These are phyloP conservation scores for Onychostruthus taczanowskii DNA, from an alignment of 2,113 vertebrate genomes.

Conservation along the genomic window DNA sequence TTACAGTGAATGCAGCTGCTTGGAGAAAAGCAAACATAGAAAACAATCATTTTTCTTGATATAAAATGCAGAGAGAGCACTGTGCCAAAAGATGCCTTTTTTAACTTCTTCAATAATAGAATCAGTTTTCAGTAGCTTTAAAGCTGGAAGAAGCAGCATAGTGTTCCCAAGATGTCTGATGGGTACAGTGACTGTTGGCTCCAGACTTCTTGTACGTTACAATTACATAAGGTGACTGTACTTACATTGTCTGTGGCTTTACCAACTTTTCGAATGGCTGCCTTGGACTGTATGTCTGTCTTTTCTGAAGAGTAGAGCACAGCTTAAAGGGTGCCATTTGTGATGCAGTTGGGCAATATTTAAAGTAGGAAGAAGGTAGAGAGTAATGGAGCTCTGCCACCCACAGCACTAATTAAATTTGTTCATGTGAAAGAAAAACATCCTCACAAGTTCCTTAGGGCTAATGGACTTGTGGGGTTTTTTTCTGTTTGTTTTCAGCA, in stretches of 20 bases:
- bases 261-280: neutral
- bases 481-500: neutral
- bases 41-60: neutral
- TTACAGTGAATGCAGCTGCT: neutral
- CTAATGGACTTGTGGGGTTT: neutral
- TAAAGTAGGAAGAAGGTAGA: neutral
- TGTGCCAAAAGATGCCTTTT: neutral
- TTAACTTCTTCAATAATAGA: neutral
- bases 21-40: neutral
- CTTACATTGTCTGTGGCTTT: neutral
- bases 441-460: constrained; percentile 34
- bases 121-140: neutral
- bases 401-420: constrained; percentile 53
- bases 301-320: neutral
- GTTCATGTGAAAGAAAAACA: constrained; percentile 55
- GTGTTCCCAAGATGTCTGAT: neutral
- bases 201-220: neutral
- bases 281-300: neutral
- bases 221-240: neutral
- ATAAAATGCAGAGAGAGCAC: neutral
- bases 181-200: neutral
- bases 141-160: neutral
- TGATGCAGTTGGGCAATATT: neutral
- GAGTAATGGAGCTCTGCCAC: constrained; percentile 11
- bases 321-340: neutral